Conservation (phyloP, 2,888 invertebrate species). For the Chironomus riparius region DNA sequence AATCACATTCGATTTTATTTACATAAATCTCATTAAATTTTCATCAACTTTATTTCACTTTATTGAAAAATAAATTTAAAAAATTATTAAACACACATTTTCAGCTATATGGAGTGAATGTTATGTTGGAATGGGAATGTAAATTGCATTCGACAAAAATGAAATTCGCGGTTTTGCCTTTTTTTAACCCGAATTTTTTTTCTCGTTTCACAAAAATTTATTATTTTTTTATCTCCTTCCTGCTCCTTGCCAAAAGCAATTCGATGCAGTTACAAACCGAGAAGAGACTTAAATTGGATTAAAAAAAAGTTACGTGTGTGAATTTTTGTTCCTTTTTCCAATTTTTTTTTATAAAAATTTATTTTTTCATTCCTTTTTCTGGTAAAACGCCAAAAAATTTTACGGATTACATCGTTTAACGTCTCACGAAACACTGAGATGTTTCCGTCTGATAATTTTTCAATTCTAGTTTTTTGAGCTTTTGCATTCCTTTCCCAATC, state of each 20-base stretch:
- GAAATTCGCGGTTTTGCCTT: too few species aligned
- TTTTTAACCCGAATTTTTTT: too few species aligned
- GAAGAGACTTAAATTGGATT: too few species aligned
- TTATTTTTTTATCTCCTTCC: too few species aligned
- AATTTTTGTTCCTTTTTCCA: neutral
- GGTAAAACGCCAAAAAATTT: neutral
- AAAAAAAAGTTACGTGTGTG: neutral
- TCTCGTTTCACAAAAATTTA: too few species aligned
- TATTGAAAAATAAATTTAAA: neutral
- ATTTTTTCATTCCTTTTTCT: neutral
- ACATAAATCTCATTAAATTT: slow-evolving; percentile 16
- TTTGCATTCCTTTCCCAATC: neutral
- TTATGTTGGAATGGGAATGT: too few species aligned
- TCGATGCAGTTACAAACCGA: too few species aligned
- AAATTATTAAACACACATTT: too few species aligned
- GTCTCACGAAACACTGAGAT: slow-evolving; percentile 20
- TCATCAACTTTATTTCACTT: neutral
- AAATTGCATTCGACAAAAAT: too few species aligned
- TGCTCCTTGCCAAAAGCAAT: too few species aligned
- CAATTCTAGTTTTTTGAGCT: neutral
- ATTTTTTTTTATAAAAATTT: too few species aligned
- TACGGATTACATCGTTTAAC: slow-evolving; percentile 18
- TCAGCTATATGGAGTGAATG: too few species aligned
- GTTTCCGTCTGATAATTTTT: slow-evolving; percentile 11
- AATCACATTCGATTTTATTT: neutral